Conservation (phyloP, 2,797 vertebrate genomes). For the Acanthopagrus latus region DNA sequence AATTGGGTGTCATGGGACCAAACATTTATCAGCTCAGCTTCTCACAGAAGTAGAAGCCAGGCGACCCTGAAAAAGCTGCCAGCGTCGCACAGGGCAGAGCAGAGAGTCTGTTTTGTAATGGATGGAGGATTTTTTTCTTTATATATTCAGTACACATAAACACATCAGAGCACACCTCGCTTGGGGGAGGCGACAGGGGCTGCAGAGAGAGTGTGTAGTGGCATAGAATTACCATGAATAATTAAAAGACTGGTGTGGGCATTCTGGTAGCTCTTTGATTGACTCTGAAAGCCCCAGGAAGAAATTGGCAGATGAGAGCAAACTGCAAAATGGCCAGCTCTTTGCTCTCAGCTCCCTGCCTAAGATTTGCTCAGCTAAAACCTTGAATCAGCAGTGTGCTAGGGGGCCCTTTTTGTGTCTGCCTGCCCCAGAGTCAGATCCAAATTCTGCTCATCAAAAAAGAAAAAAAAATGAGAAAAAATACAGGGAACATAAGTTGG, state of each 20-base stretch:
- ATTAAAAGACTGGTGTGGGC: conserved; percentile 86
- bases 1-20: conserved; percentile 63
- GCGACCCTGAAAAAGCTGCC: conserved; percentile 75
- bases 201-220: conserved; percentile 81
- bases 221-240: conserved; percentile 84
- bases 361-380: conserved; percentile 79
- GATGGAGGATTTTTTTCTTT: conserved; percentile 70
- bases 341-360: conserved; percentile 77
- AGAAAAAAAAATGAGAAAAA: conserved; percentile 29
- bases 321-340: conserved; percentile 85
- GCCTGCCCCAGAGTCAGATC: conserved; percentile 66
- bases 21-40: conserved; percentile 74
- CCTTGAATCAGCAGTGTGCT: conserved; percentile 82
- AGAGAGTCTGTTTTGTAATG: conserved; percentile 77
- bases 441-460: conserved; percentile 69
- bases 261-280: conserved; percentile 86
- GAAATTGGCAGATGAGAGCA: conserved; percentile 84
- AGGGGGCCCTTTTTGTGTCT: conserved; percentile 70
- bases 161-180: conserved; percentile 81
- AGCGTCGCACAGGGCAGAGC: conserved; percentile 63
- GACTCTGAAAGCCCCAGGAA: conserved; percentile 84
- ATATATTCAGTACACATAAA: conserved; percentile 82
- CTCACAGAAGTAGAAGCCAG: conserved; percentile 69
- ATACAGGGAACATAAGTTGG: conserved; percentile 41
- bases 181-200: conserved; percentile 76